Evolutionary conservation across 2,113 vertebrate species (phyloP).

Genomic region (Syngnathus floridae): DNA sequence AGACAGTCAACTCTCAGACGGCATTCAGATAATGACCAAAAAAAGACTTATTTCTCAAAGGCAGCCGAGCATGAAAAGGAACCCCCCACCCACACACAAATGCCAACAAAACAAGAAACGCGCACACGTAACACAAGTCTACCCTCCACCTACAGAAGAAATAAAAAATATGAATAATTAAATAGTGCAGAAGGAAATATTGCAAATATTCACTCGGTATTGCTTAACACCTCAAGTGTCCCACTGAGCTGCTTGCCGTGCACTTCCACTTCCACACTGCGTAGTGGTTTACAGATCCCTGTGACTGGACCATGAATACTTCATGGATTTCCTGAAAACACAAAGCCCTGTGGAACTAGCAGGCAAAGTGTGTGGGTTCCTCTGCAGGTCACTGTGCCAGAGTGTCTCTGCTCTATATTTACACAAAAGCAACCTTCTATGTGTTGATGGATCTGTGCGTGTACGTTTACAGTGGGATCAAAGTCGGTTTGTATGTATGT

Average conservation of each 20-base stretch:
- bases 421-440: constrained; percentile 23
- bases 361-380: constrained; percentile 53
- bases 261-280: constrained; percentile 16
- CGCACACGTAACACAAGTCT: constrained; percentile 4
- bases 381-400: constrained; percentile 63
- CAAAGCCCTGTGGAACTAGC: constrained; percentile 51
- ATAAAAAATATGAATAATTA: constrained; percentile 5
- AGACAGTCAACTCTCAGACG: constrained; percentile 46
- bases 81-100: background rate
- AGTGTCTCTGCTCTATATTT: constrained; percentile 55
- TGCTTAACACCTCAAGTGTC: constrained; percentile 34
- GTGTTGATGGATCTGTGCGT: constrained; percentile 1
- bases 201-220: constrained; percentile 8
- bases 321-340: constrained; percentile 59
- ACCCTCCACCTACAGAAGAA: constrained; percentile 18
- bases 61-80: constrained; percentile 39
- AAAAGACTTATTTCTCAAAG: constrained; percentile 46
- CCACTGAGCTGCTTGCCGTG: constrained; percentile 30
- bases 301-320: constrained; percentile 60
- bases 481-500: background rate
- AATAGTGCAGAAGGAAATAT: constrained; percentile 6
- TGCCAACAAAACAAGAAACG: constrained; percentile 2
- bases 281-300: constrained; percentile 14
- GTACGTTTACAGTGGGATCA: background rate
- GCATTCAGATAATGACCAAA: constrained; percentile 54